phyloP scores from a whole-genome alignment of 2,797 vertebrate genomes.

The Coracias cyanogaster region DNA sequence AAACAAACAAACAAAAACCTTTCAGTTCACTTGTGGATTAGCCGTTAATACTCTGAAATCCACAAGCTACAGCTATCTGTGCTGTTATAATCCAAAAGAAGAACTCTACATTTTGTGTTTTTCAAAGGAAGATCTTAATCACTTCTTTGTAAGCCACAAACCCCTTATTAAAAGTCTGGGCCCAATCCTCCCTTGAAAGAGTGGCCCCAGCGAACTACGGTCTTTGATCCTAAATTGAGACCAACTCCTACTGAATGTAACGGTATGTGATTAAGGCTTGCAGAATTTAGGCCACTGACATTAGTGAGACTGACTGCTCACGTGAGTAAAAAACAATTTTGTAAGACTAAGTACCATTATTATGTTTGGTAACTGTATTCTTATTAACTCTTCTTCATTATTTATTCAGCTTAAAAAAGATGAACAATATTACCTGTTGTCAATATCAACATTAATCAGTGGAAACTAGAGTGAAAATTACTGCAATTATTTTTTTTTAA shows the following conservation, averaged over 20 bases:
- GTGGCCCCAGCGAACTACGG: neutral
- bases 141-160: slow-evolving; percentile 58
- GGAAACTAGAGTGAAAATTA: neutral
- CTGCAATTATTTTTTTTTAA: neutral
- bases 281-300: slow-evolving; percentile 20
- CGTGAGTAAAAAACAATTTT: neutral
- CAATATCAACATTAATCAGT: neutral
- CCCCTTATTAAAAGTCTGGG: slow-evolving; percentile 59
- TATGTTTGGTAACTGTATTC: neutral
- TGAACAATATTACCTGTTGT: neutral
- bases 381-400: neutral
- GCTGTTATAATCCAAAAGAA: slow-evolving; percentile 62
- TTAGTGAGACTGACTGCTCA: neutral
- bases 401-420: neutral
- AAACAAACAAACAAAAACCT: slow-evolving; percentile 70
- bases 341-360: neutral
- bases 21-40: slow-evolving; percentile 63
- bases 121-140: slow-evolving; percentile 71
- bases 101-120: slow-evolving; percentile 53
- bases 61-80: slow-evolving; percentile 37
- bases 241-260: slow-evolving; percentile 26
- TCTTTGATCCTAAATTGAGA: slow-evolving; percentile 69
- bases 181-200: slow-evolving; percentile 52
- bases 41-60: slow-evolving; percentile 66
- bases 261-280: slow-evolving; percentile 26